Evolutionary conservation across 23 tunicate species (phyloP).

Genomic region (Halocynthia aurantium): DNA sequence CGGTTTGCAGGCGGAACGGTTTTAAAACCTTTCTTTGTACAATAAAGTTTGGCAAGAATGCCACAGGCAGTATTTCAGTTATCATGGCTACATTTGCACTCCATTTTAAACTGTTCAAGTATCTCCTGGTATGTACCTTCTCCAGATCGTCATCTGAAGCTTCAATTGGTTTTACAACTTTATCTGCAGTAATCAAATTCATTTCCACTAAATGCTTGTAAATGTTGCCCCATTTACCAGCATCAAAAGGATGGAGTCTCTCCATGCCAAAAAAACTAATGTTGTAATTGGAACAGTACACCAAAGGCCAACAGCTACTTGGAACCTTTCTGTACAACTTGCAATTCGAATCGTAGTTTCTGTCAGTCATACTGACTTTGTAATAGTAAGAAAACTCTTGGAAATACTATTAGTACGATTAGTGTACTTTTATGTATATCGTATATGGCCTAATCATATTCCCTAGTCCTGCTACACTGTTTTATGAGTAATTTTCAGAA

Average conservation of each 20-base stretch:
- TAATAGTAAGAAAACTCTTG: too few species aligned
- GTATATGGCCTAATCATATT: too few species aligned
- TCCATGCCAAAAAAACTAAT: constrained; percentile 71
- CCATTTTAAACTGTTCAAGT: constrained; percentile 87
- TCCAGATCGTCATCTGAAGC: constrained; percentile 54
- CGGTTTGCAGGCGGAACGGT: constrained; percentile 84
- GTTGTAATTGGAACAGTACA: constrained; percentile 53
- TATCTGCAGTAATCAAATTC: constrained; percentile 9
- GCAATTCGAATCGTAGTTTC: too few species aligned
- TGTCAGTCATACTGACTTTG: too few species aligned
- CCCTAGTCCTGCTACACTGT: too few species aligned
- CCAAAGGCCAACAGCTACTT: constrained; percentile 47
- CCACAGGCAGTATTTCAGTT: constrained; percentile 79
- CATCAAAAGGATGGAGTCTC: constrained; percentile 87
- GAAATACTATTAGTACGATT: too few species aligned
- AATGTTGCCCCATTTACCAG: constrained; percentile 85
- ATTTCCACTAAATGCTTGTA: constrained; percentile 31
- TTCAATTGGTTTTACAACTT: constrained; percentile 30
- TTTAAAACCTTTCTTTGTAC: constrained; percentile 65
- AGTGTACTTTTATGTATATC: too few species aligned
- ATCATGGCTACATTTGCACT: constrained; percentile 68
- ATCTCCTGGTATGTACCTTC: constrained; percentile 43
- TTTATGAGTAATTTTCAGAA: too few species aligned
- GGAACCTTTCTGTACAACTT: constrained; percentile 6
- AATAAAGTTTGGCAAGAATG: constrained; percentile 69